These are phyloP conservation scores for Plectropomus leopardus DNA, from an alignment of 2,113 vertebrate species.

Conservation along the genomic window DNA sequence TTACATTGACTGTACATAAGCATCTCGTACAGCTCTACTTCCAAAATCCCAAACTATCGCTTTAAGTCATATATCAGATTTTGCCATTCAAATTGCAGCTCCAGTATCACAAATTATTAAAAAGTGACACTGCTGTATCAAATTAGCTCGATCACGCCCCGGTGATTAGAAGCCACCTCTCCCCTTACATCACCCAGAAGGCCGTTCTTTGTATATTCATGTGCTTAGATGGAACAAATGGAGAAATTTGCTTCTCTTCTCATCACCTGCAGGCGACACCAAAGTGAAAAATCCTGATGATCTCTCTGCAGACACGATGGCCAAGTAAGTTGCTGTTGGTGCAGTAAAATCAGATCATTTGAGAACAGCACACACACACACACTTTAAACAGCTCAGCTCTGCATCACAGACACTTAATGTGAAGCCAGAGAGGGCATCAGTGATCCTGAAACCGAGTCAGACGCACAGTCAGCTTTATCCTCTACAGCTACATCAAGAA, in stretches of 20 bases:
- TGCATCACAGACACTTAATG: background rate
- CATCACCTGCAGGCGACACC: constrained; percentile 88
- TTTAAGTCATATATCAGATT: background rate
- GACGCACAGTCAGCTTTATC: background rate
- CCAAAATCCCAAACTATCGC: too few relatives aligned
- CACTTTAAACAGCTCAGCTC: background rate
- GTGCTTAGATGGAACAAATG: background rate
- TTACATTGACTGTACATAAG: too few relatives aligned
- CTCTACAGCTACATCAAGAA: too few relatives aligned
- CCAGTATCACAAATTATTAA: background rate
- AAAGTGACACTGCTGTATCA: background rate
- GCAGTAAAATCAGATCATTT: background rate
- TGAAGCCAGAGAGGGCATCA: background rate
- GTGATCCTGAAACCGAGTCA: background rate
- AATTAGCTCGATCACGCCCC: background rate
- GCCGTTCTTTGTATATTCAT: background rate
- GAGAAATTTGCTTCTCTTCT: constrained; percentile 15
- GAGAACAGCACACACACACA: background rate
- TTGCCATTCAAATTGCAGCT: background rate
- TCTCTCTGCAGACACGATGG: constrained; percentile 98
- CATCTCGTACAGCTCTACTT: too few relatives aligned
- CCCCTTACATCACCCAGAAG: background rate
- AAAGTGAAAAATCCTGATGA: constrained; percentile 95
- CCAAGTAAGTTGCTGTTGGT: constrained; percentile 88
- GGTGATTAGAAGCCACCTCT: background rate